phyloP scores from a whole-genome alignment of 1,140 invertebrate species.

The Drosophila rufa region DNA sequence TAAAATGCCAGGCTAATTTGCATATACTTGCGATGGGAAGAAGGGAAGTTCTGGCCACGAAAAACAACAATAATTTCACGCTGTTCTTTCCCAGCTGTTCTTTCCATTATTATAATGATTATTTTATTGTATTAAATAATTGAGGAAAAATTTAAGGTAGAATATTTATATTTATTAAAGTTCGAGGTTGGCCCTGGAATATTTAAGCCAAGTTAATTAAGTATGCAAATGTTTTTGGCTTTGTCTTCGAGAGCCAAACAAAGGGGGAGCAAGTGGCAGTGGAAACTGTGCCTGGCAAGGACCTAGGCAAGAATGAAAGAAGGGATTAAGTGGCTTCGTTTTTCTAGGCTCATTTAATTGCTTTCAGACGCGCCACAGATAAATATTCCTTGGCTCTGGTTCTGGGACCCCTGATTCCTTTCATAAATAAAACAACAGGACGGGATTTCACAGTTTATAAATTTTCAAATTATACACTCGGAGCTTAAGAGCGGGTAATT shows the following conservation, averaged over 20 bases:
- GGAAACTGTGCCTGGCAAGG: background rate
- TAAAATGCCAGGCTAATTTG: constrained; percentile 11
- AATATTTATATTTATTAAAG: background rate
- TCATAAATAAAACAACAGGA: constrained; percentile 59
- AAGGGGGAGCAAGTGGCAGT: background rate
- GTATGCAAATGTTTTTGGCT: constrained; percentile 74
- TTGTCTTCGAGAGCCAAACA: background rate
- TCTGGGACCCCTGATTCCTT: constrained; percentile 8
- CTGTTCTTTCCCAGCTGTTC: background rate
- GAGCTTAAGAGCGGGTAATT: constrained; percentile 26
- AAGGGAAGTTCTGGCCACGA: background rate
- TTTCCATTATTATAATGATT: background rate
- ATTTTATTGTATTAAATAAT: constrained; percentile 3
- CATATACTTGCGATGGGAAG: background rate
- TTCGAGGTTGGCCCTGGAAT: constrained; percentile 7
- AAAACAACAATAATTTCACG: background rate
- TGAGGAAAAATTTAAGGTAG: background rate
- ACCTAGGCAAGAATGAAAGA: constrained; percentile 37
- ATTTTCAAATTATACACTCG: constrained; percentile 69
- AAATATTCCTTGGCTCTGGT: constrained; percentile 19
- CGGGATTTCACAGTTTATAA: constrained; percentile 75
- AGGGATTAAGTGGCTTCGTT: constrained; percentile 68
- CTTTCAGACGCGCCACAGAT: constrained; percentile 63
- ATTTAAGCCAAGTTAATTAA: constrained; percentile 75
- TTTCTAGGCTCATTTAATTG: constrained; percentile 76